Base-by-base conservation (phyloP, 2,797 vertebrate genomes). In the Mormyrops boulengeri region DNA sequence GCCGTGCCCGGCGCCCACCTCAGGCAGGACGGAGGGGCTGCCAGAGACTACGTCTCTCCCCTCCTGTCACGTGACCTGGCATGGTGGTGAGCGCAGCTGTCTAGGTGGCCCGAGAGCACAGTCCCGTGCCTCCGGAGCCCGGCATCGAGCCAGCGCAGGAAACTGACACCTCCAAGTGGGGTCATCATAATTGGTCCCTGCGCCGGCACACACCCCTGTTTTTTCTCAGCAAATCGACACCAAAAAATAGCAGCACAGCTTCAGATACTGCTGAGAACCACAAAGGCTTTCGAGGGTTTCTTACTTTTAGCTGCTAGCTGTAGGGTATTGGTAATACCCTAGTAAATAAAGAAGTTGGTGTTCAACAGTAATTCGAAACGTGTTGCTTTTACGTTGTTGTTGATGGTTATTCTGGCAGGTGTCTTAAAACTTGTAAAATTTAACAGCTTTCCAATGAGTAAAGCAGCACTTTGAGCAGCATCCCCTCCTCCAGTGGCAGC, bases 41-140 rank as follows among this genome's bases (percentile, higher is more conserved):
- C 50, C 73, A 89, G 52, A 11, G 73, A 38, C 49, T 53, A 50
- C 34, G 44, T 50, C 82, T 49, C 17, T 84, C 47, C 55, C 19
- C 88, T 47, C 69, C 55, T 66, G 55, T 89, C 73, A 82, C 26
- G 34, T 82, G 73, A 60, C 41, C 77, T 89, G 88, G 88, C 73
- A 84, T 38, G 5, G 34, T 2, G 34, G 55, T 19, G 22, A 1
- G 44, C 8, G 22, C 80, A 85, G 80, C 88, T 89, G 80, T 62
- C 12, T 47, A 19, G 52, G 34, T 62, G 53, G 57, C 12, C 57
- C n/a, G 4, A 60, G 50, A 60, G 73, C 73, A 4, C 49, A 34
- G 66, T 26, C 41, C 22, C 52, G 41, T 47, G n/a, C 49, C 38
- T 53, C 41, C 88, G 47, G 50, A 2, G 19, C 50, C 30, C 55